Evolutionary conservation across 2,797 vertebrate species (phyloP), one percentile per base, ranked within the genome.

Genomic region (Percopsis omiscomaycus): DNA sequence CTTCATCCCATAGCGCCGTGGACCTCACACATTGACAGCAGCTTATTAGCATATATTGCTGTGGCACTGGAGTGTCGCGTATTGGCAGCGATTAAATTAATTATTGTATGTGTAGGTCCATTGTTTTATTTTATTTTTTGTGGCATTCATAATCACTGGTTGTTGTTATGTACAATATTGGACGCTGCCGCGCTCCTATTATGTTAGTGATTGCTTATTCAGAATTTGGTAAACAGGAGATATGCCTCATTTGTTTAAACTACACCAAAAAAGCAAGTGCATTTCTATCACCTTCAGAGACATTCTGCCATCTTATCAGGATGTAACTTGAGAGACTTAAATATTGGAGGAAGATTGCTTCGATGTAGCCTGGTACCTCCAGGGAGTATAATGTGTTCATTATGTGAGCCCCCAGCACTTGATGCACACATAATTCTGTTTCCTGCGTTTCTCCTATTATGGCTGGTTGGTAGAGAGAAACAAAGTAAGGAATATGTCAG

Each of bases 1-100:
- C 65, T 66, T 84, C 74, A 72, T 74, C 73, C 74, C 65, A 37
- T 37, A 77, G 68, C 59, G 63, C 79, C 56, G 76, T 64, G 30
- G 66, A 59, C 77, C 77, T 84, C 74, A 79, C 74, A 86, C 78
- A 85, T 75, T 80, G 69, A 66, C 72, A 74, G 15, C 4, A 45
- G 53, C 73, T 82, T 69, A 82, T 87, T 87, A 80, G 64, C 67
- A 80, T 87, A 66, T 73, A 69, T 76, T 83, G 71, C 2, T 78
- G 50, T 59, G 55, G 74, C 69, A 66, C 66, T 73, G 72, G 61
- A 70, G 79, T 73, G 70, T 56, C 5, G 10, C 55, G 27, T 74
- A 46, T 47, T 56, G 42, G 57, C 58, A 74, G 60, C 62, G 42
- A 64, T 48, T 72, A 60, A 76, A 84, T 77, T 8, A 78, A 64